These are phyloP conservation scores for Eilema sororculum DNA, from an alignment of 2,888 invertebrate species.

Conservation along the genomic window DNA sequence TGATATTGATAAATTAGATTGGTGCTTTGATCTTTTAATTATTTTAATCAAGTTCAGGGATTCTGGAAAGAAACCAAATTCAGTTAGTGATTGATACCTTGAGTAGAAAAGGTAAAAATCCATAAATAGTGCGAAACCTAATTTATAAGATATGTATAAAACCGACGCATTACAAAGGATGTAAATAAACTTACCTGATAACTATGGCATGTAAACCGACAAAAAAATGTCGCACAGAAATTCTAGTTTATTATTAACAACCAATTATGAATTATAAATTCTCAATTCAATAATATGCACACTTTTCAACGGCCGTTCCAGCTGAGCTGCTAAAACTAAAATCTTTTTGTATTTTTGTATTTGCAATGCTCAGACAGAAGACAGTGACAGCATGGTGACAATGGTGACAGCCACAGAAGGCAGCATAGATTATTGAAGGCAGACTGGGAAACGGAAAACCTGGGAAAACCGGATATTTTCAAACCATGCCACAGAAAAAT, in stretches of 20 bases:
- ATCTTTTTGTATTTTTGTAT: background rate
- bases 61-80: background rate
- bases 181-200: slow-evolving; percentile 27
- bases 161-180: slow-evolving; percentile 17
- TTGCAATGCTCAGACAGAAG: background rate
- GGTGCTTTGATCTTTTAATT: background rate
- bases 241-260: background rate
- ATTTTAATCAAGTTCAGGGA: background rate
- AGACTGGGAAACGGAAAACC: too few relatives aligned
- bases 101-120: background rate
- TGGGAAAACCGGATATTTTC: too few relatives aligned
- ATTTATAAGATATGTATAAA: slow-evolving; percentile 22
- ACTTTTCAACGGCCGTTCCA: background rate
- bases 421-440: too few relatives aligned
- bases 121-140: slow-evolving; percentile 25
- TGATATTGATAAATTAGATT: background rate
- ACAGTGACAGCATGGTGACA: too few relatives aligned
- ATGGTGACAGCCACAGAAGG: background rate
- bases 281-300: background rate
- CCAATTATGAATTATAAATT: background rate
- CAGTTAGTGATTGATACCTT: background rate
- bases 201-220: background rate
- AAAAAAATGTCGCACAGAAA: slow-evolving; percentile 6
- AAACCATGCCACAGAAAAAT: too few relatives aligned
- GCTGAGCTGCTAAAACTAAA: too few relatives aligned